Conservation (phyloP, 2,113 vertebrate genomes). For the Galemys pyrenaicus region DNA sequence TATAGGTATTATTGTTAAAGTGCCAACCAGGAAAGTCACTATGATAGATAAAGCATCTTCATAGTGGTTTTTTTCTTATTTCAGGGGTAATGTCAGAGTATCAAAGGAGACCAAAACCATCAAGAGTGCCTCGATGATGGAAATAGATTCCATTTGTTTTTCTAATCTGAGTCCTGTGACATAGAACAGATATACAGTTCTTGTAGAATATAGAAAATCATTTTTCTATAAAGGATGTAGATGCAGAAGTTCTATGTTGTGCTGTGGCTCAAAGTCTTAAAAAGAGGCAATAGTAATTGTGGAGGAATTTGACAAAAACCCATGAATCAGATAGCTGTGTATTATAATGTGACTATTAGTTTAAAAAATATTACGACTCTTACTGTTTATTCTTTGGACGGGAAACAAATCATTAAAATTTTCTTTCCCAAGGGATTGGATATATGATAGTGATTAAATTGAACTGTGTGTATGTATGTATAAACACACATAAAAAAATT, state of each 20-base stretch:
- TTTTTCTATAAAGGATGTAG: conserved; percentile 34
- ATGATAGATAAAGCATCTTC: conserved; percentile 21
- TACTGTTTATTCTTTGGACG: neutral
- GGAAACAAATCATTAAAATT: conserved; percentile 24
- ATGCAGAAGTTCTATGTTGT: conserved; percentile 5
- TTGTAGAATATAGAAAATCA: conserved; percentile 51
- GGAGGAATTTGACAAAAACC: conserved; percentile 14
- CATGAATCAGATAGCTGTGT: neutral
- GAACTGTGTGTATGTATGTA: neutral
- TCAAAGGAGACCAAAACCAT: conserved; percentile 31
- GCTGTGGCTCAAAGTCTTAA: conserved; percentile 34
- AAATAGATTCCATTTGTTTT: conserved; percentile 43
- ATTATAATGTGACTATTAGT: conserved; percentile 26
- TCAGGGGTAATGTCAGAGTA: conserved; percentile 46
- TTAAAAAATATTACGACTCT: neutral
- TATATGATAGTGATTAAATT: conserved; percentile 42
- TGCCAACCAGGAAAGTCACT: conserved; percentile 11
- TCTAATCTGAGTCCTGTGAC: conserved; percentile 36
- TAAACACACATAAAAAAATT: too few relatives aligned
- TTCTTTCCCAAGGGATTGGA: neutral
- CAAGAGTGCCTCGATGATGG: neutral
- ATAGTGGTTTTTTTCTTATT: conserved; percentile 49
- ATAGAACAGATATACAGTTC: neutral
- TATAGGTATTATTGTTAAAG: conserved; percentile 33
- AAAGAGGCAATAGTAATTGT: conserved; percentile 41